Evolutionary conservation across 2,888 invertebrate genomes (phyloP).

Genomic region (Polyommatus icarus): DNA sequence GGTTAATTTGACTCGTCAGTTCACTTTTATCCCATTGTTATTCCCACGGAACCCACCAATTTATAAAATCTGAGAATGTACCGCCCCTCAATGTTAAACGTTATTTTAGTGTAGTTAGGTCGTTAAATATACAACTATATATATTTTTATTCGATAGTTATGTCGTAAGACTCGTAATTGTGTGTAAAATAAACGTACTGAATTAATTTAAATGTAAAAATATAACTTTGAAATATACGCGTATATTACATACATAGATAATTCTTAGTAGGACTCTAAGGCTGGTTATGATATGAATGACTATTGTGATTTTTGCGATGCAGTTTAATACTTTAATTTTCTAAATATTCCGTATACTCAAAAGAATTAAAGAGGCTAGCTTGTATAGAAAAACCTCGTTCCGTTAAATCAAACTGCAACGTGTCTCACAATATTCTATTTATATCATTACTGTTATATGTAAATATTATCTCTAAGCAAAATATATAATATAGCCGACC

Average conservation of each 20-base stretch:
- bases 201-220: conserved; percentile 27
- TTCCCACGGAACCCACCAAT: conserved; percentile 29
- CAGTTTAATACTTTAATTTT: background rate
- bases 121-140: conserved; percentile 19
- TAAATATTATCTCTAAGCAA: conserved; percentile 25
- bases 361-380: background rate
- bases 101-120: background rate
- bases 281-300: background rate
- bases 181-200: conserved; percentile 28
- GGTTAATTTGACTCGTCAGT: background rate
- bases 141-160: conserved; percentile 22
- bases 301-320: background rate
- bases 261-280: background rate
- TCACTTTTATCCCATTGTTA: conserved; percentile 7
- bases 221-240: conserved; percentile 9
- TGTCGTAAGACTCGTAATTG: conserved; percentile 4
- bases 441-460: background rate
- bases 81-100: conserved; percentile 4
- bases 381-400: background rate
- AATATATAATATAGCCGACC: conserved; percentile 29
- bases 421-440: background rate
- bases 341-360: background rate
- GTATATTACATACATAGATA: background rate
- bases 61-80: conserved; percentile 18
- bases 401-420: background rate